phyloP scores from a whole-genome alignment of 2,113 vertebrate species.

The Myotis davidii region DNA sequence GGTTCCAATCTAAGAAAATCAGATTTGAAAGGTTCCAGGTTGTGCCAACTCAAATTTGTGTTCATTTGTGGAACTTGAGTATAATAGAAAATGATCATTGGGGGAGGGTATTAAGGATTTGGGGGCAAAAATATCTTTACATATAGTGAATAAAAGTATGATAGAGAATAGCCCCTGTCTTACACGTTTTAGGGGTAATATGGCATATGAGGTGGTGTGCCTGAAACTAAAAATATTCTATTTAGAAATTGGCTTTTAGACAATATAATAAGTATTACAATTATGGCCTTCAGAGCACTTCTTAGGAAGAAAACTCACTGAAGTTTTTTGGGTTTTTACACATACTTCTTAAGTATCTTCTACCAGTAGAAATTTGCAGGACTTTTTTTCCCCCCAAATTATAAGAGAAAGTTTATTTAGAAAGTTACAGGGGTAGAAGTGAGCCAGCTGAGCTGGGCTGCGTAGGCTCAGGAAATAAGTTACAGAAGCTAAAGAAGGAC shows the following conservation, averaged over 20 bases:
- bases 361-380: neutral
- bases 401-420: neutral
- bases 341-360: slow-evolving; percentile 1
- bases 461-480: neutral
- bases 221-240: neutral
- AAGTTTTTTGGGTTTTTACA: neutral
- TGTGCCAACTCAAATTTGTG: neutral
- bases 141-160: neutral
- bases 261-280: neutral
- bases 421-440: neutral
- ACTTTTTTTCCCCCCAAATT: neutral
- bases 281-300: slow-evolving; percentile 3
- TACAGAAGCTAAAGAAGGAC: neutral
- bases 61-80: neutral
- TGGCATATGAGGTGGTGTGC: neutral
- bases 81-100: neutral
- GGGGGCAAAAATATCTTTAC: neutral
- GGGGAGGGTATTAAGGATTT: neutral
- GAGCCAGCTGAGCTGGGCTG: neutral
- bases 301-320: slow-evolving; percentile 8
- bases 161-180: neutral
- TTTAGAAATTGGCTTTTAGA: neutral
- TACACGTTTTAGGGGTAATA: neutral
- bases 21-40: neutral
- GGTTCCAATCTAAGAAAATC: neutral